phyloP scores from a whole-genome alignment of 2,113 vertebrate species.

The Apeltes quadracus region DNA sequence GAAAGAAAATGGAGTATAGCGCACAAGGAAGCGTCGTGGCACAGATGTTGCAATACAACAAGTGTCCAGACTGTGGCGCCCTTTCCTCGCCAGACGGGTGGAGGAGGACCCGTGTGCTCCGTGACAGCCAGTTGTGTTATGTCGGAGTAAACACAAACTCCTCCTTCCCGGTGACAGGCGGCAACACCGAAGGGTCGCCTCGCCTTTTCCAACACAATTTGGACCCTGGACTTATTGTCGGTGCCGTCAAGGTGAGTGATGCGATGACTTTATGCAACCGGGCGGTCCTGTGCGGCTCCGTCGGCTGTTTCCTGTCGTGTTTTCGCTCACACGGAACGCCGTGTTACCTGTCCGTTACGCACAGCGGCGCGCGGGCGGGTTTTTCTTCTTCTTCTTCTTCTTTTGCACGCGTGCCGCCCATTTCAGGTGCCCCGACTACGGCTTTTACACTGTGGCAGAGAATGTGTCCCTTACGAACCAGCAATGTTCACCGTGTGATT shows the following conservation, averaged over 20 bases:
- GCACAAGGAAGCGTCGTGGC: background rate
- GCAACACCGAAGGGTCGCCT: conserved; percentile 62
- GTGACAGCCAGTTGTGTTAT: conserved; percentile 45
- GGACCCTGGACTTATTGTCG: conserved; percentile 32
- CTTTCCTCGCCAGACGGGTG: conserved; percentile 13
- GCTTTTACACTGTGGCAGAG: background rate
- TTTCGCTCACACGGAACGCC: background rate
- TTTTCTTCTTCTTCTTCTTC: too few species aligned
- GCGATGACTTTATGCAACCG: background rate
- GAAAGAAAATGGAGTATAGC: background rate
- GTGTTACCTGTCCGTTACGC: conserved; percentile 69
- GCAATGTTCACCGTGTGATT: background rate
- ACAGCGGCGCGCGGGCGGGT: conserved; percentile 21
- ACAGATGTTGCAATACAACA: conserved; percentile 12
- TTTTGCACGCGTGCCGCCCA: background rate
- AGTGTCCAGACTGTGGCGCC: conserved; percentile 53
- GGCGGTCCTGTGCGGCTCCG: background rate
- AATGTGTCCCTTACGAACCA: background rate
- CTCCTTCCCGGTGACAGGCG: conserved; percentile 71
- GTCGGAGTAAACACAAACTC: conserved; percentile 70
- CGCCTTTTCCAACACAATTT: conserved; percentile 54
- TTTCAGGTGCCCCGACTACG: conserved; percentile 27
- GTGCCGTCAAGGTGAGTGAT: conserved; percentile 56
- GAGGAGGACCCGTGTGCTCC: background rate
- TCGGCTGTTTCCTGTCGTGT: conserved; percentile 9